phyloP scores from a whole-genome alignment of 2,113 vertebrate species.

The Nanorana parkeri region DNA sequence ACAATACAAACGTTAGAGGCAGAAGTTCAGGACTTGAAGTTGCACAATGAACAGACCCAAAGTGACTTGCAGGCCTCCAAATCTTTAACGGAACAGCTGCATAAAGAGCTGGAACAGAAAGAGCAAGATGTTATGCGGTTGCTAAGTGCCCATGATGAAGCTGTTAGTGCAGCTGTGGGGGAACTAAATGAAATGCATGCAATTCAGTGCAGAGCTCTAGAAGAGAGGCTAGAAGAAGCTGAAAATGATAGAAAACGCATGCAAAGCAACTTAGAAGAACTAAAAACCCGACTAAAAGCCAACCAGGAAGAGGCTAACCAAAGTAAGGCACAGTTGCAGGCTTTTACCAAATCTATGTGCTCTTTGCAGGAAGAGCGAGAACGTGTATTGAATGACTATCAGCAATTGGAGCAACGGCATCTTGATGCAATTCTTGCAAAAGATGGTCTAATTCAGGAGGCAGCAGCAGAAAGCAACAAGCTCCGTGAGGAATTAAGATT shows the following conservation, averaged over 20 bases:
- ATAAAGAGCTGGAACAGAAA: slow-evolving; percentile 80
- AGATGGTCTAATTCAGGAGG: slow-evolving; percentile 91
- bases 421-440: slow-evolving; percentile 89
- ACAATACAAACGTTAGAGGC: slow-evolving; percentile 77
- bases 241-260: slow-evolving; percentile 79
- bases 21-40: slow-evolving; percentile 77
- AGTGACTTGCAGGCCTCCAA: slow-evolving; percentile 86
- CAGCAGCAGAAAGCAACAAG: slow-evolving; percentile 89
- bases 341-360: slow-evolving; percentile 91
- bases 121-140: slow-evolving; percentile 86
- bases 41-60: slow-evolving; percentile 85
- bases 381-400: slow-evolving; percentile 82
- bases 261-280: slow-evolving; percentile 68
- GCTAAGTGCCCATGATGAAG: slow-evolving; percentile 87
- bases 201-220: slow-evolving; percentile 81
- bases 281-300: slow-evolving; percentile 75
- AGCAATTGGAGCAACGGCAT: slow-evolving; percentile 89
- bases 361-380: slow-evolving; percentile 94
- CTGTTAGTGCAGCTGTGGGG: slow-evolving; percentile 75
- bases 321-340: slow-evolving; percentile 81
- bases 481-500: slow-evolving; percentile 87
- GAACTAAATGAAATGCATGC: slow-evolving; percentile 76
- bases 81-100: slow-evolving; percentile 78
- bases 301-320: slow-evolving; percentile 78
- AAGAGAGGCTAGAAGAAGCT: slow-evolving; percentile 72